These are phyloP conservation scores for Pituophis catenifer DNA, from an alignment of 2,113 vertebrate genomes.

Conservation along the genomic window DNA sequence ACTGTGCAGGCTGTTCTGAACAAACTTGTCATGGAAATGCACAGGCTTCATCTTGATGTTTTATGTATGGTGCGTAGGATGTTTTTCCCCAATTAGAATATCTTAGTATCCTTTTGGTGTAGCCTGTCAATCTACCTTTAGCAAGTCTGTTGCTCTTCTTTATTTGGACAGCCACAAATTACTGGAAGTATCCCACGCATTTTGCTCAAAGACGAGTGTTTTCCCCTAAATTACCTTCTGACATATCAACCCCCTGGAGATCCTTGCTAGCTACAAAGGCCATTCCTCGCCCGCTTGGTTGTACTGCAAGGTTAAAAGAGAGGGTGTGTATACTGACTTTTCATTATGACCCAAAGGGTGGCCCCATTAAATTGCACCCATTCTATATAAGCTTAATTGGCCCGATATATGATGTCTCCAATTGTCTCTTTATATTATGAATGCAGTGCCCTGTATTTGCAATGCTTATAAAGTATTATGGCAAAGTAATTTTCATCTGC, in stretches of 20 bases:
- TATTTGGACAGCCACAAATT: conserved; percentile 17
- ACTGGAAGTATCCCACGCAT: conserved; percentile 3
- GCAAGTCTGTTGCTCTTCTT: not conserved
- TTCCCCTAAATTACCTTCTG: not conserved
- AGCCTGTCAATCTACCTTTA: not conserved
- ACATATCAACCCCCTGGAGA: conserved; percentile 27
- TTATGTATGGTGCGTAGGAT: not conserved
- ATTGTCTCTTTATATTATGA: conserved; percentile 42
- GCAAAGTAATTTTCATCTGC: conserved; percentile 61
- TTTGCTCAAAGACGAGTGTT: not conserved
- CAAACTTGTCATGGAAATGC: not conserved
- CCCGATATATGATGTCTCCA: conserved; percentile 45
- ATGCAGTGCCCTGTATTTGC: conserved; percentile 24
- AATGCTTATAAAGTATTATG: conserved; percentile 58
- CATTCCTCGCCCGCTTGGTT: conserved; percentile 26
- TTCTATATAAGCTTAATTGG: conserved; percentile 66
- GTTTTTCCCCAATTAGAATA: not conserved
- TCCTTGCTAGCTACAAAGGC: not conserved
- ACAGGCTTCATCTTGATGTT: not conserved
- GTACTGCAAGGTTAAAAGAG: conserved; percentile 41
- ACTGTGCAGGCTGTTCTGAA: not conserved
- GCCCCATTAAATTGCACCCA: conserved; percentile 56
- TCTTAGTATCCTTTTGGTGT: not conserved
- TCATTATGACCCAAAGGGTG: conserved; percentile 53
- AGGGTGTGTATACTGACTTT: conserved; percentile 20